phyloP scores from a whole-genome alignment of 2,113 vertebrate species.

The Cheilinus undulatus region DNA sequence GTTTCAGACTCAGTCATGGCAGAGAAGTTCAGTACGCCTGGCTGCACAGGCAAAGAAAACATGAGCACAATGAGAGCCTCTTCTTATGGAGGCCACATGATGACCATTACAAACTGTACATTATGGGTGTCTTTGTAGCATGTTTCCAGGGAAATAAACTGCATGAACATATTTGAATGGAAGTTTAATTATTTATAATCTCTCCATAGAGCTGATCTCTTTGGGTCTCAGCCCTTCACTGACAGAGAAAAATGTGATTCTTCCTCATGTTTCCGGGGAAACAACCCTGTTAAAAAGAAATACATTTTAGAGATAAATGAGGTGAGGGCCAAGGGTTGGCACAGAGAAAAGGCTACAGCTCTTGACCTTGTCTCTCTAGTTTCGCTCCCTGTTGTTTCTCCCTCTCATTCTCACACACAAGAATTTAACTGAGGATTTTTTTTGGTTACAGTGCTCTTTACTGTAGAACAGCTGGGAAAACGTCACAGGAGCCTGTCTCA shows the following conservation, averaged over 20 bases:
- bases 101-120: neutral
- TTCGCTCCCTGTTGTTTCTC: constrained; percentile 56
- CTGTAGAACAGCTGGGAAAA: constrained; percentile 16
- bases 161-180: constrained; percentile 1
- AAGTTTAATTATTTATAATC: constrained; percentile 23
- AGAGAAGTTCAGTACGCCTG: neutral
- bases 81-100: neutral
- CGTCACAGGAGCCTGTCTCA: constrained; percentile 1
- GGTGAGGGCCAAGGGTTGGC: constrained; percentile 41
- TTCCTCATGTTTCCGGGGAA: constrained; percentile 64
- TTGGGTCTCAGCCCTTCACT: constrained; percentile 43
- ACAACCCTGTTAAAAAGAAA: constrained; percentile 62
- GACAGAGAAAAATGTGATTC: constrained; percentile 37
- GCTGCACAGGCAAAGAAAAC: constrained; percentile 21
- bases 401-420: constrained; percentile 54
- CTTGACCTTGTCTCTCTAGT: constrained; percentile 65
- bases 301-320: constrained; percentile 71
- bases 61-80: constrained; percentile 24
- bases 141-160: neutral
- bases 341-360: constrained; percentile 54
- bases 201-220: constrained; percentile 40
- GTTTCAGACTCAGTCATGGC: constrained; percentile 17
- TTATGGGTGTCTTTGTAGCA: constrained; percentile 7
- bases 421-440: constrained; percentile 6
- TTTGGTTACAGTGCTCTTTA: constrained; percentile 42